phyloP scores from a whole-genome alignment of 2,113 vertebrate species.

The Syngnathus typhle region DNA sequence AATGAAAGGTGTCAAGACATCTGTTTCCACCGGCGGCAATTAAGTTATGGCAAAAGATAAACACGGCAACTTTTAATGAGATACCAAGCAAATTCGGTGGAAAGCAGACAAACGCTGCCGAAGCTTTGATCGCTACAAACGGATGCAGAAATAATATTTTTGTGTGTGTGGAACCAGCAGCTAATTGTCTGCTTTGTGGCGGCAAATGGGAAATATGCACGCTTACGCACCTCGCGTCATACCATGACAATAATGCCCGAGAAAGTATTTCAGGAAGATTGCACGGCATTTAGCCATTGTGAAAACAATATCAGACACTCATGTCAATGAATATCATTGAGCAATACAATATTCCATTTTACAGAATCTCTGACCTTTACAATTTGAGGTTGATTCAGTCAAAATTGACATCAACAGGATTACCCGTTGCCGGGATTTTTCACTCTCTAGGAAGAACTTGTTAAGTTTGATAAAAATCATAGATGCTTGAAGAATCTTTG shows the following conservation, averaged over 20 bases:
- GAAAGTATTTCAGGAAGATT: background rate
- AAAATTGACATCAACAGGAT: no score
- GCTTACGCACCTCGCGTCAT: background rate
- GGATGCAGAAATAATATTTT: constrained; percentile 30
- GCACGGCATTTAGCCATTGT: background rate
- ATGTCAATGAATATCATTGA: background rate
- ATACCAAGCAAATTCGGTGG: constrained; percentile 32
- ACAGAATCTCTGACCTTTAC: no score
- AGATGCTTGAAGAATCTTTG: no score
- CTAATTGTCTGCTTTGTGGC: constrained; percentile 35
- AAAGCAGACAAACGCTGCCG: constrained; percentile 22
- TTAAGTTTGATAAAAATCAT: no score
- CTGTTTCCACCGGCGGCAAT: constrained; percentile 64
- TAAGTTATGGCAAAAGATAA: constrained; percentile 59
- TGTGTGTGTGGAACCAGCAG: constrained; percentile 16
- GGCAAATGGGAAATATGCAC: background rate
- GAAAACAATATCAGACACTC: background rate
- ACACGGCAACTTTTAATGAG: constrained; percentile 62
- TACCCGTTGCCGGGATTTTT: no score
- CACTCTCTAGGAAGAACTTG: no score
- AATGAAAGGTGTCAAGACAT: constrained; percentile 62
- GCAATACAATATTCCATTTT: no score
- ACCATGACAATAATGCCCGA: background rate
- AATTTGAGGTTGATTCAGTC: no score
- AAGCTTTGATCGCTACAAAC: constrained; percentile 50